A percentile compares a stretch with the other conserved stretches of the same genome.
Conservation (phyloP, 2,888 invertebrate species). For the Campopleginae sp. region DNA sequence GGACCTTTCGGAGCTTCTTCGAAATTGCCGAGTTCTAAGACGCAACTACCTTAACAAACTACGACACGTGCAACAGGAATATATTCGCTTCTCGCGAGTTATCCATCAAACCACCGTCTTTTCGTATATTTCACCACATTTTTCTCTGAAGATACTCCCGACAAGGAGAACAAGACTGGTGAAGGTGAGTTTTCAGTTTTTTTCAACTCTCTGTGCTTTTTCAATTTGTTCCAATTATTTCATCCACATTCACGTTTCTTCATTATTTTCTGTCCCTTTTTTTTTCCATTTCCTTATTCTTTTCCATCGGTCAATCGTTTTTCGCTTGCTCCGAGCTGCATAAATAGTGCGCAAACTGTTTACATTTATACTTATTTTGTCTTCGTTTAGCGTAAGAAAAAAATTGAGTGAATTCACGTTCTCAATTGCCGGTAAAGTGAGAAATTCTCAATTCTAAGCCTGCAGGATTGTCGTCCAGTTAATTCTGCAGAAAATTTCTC, state of each 20-base stretch:
- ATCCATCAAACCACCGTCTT: conserved; percentile 1
- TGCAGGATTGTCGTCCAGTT: not conserved
- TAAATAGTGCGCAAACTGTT: not conserved
- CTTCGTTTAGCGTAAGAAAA: not conserved
- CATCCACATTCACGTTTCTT: not conserved
- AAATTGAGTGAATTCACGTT: not conserved
- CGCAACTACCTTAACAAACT: not conserved
- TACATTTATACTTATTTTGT: not conserved
- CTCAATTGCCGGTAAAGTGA: not conserved
- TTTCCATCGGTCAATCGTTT: no score
- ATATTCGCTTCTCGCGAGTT: conserved; percentile 24
- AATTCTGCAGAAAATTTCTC: not conserved
- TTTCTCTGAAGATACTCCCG: conserved; percentile 51
- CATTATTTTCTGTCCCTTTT: not conserved
- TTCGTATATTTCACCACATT: not conserved
- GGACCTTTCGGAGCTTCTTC: conserved; percentile 54
- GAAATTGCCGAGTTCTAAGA: not conserved
- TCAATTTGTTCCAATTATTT: not conserved
- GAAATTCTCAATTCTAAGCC: not conserved
- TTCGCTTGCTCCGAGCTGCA: no score
- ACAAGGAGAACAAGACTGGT: conserved; percentile 56
- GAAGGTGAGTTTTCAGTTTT: conserved; percentile 53
- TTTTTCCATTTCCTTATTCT: no score
- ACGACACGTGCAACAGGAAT: conserved; percentile 55
- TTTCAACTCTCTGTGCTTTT: not conserved